phyloP scores from a whole-genome alignment of 2,797 vertebrate species.

The Diglossa cyanea region DNA sequence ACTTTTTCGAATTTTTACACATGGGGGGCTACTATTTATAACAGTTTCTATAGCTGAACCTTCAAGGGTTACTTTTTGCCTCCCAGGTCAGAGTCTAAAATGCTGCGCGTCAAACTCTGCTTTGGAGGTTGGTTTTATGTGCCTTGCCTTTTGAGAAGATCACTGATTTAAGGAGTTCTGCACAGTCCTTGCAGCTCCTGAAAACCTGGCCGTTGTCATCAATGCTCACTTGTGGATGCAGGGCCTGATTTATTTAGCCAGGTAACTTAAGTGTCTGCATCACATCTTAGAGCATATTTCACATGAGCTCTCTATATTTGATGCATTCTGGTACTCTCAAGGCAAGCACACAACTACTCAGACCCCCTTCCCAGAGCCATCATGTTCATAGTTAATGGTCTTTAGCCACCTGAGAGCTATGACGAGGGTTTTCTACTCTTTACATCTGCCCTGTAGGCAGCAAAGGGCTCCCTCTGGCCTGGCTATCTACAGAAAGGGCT shows the following conservation, averaged over 20 bases:
- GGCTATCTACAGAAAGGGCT: background rate
- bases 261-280: background rate
- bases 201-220: rapidly evolving
- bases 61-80: background rate
- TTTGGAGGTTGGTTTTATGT: background rate
- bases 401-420: background rate
- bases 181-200: rapidly evolving
- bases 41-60: background rate
- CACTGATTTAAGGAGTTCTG: background rate
- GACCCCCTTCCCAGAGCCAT: background rate
- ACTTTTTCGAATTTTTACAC: background rate
- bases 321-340: background rate
- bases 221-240: background rate
- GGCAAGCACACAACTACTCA: background rate
- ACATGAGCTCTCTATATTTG: rapidly evolving
- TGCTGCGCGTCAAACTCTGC: background rate
- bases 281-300: background rate
- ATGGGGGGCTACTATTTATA: background rate
- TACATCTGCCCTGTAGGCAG: background rate
- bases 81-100: background rate
- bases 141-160: background rate
- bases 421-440: background rate
- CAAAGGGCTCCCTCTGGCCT: background rate
- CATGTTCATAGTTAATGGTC: background rate
- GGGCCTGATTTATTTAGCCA: background rate